A percentile compares a stretch with the other conserved stretches of the same genome.
Evolutionary conservation across 2,797 vertebrate species (phyloP).

Genomic region (Semotilus atromaculatus): DNA sequence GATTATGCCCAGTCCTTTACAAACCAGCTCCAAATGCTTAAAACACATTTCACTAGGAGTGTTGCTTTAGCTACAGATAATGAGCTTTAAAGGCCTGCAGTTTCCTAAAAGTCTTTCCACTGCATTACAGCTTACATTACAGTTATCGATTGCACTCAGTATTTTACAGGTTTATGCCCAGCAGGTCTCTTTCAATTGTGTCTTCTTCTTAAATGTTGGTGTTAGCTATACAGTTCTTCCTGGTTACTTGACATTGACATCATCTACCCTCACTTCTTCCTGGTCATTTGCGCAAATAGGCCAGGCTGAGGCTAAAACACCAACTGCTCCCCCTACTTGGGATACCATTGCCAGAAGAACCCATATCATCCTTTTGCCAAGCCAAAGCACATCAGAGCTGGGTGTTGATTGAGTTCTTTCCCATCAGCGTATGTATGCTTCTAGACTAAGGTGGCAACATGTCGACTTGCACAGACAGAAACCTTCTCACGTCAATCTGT

Average conservation of each 20-base stretch:
- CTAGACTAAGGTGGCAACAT: background rate
- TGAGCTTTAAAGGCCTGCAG: conserved; percentile 34
- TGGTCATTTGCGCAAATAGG: conserved; percentile 66
- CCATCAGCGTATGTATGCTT: conserved; percentile 12
- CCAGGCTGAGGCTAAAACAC: conserved; percentile 65
- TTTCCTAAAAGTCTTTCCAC: conserved; percentile 50
- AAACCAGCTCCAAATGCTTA: conserved; percentile 37
- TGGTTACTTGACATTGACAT: conserved; percentile 58
- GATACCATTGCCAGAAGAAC: conserved; percentile 63
- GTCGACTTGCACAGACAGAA: conserved; percentile 10
- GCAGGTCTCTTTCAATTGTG: conserved; percentile 33
- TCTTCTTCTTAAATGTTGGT: conserved; percentile 10
- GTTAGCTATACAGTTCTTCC: conserved; percentile 13
- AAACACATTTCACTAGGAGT: conserved; percentile 32
- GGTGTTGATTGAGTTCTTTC: conserved; percentile 49
- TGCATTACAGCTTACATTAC: conserved; percentile 35
- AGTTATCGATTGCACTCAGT: conserved; percentile 42
- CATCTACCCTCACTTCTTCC: conserved; percentile 61
- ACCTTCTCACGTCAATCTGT: background rate
- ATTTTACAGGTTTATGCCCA: conserved; percentile 32
- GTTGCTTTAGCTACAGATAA: conserved; percentile 36
- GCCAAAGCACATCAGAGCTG: conserved; percentile 6
- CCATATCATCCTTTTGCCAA: conserved; percentile 40
- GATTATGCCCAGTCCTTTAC: conserved; percentile 10
- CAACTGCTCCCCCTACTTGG: conserved; percentile 41